Evolutionary conservation across 2,888 invertebrate species (phyloP), one percentile per base, ranked within the genome.

Genomic region (Cybosia mesomella): DNA sequence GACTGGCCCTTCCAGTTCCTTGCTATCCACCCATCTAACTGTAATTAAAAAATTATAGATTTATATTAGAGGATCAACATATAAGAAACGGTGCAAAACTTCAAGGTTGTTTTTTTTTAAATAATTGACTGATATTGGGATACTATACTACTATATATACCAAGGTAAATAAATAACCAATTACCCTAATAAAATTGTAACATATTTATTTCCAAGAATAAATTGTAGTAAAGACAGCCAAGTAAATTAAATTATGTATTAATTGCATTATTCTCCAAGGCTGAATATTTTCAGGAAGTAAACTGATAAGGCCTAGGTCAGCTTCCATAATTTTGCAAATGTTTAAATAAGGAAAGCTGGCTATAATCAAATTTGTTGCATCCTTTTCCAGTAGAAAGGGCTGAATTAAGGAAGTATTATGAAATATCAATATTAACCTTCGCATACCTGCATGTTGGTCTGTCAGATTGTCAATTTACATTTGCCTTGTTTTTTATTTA

Each of bases 11-110:
- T 96, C 96, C 98, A 99, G 64, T 97, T 98, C 69, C 99, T 96
- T 0, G 99, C 99, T 87, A 99, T 99, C 96, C 98, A 98, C 10
- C 99, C 99, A 95, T 99, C 99, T 64, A 98, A 89, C 98, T 98
- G 88, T 88, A 84, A 87, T 73, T 75, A 67, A 63, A 22, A 36
- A 54, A 4, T 2, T 15, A 18, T 2, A 39, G 2, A 3, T 15
- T 24, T 13, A 36, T 8, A n/a, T 58, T 28, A 32, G 15, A 21
- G 8, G 28, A 28, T 28, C 28, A 28, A 28, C 28, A 28, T 28
- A 28, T n/a, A n/a, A n/a, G n/a, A n/a, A n/a, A n/a, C n/a, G n/a
- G n/a, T 13, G 15, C 15, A 21, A 21, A 21, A 11, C 2, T 21
- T 9, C 0, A 53, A n/a, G 5, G n/a, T 21, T 21, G n/a, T 53